phyloP scores from a whole-genome alignment of 53 echinoderm and acorn worm genomes.

The Holothuria leucospilota region DNA sequence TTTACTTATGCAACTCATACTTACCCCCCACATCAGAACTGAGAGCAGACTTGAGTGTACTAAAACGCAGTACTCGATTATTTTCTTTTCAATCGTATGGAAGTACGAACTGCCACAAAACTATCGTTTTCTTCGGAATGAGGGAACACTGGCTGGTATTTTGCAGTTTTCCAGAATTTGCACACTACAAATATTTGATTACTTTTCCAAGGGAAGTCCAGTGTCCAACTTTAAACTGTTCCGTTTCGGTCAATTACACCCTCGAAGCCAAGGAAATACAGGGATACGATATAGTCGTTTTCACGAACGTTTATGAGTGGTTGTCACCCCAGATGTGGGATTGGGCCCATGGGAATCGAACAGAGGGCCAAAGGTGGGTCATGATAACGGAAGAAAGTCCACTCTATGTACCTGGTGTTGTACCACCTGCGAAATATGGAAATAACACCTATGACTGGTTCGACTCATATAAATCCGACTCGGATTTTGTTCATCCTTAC shows the following conservation, averaged over 20 bases:
- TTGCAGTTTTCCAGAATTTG: constrained; percentile 25
- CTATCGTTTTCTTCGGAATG: not conserved
- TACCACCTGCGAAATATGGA: constrained; percentile 27
- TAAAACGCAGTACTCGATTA: constrained; percentile 5
- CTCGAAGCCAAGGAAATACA: constrained; percentile 30
- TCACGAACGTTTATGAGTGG: constrained; percentile 41
- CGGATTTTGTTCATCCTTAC: constrained; percentile 36
- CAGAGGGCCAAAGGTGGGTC: constrained; percentile 35
- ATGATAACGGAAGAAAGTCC: constrained; percentile 40
- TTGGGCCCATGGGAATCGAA: constrained; percentile 39
- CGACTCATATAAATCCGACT: constrained; percentile 34
- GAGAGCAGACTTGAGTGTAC: not conserved
- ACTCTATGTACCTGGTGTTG: constrained; percentile 11
- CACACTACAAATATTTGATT: constrained; percentile 35
- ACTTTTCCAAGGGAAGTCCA: not conserved
- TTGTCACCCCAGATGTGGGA: constrained; percentile 35
- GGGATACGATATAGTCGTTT: constrained; percentile 20
- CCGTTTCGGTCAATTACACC: constrained; percentile 4
- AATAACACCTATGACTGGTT: not conserved
- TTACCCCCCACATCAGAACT: constrained; percentile 1
- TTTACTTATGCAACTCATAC: constrained; percentile 4
- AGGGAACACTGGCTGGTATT: constrained; percentile 38
- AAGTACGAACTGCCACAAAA: not conserved
- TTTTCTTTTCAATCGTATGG: not conserved
- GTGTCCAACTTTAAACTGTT: constrained; percentile 13